Evolutionary conservation across 2,888 invertebrate species (phyloP), one percentile per base, ranked within the genome.

Genomic region (Myathropa florea): DNA sequence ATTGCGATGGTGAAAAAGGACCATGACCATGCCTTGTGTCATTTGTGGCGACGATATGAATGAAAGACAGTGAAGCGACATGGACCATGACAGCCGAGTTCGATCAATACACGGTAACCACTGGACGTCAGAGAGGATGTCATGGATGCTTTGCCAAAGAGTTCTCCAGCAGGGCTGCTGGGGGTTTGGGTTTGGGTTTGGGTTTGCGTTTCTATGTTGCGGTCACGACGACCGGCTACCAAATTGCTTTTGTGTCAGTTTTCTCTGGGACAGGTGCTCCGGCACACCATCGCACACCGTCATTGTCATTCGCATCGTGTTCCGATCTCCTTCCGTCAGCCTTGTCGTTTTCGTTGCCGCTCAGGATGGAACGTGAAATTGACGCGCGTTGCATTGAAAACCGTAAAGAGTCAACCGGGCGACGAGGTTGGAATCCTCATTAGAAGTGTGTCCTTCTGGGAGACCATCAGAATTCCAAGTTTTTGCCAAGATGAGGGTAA

Each of bases 211-310:
- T 24, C 57, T 33, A 24, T 21, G 75, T 59, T 65, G 65, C 23
- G 76, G 59, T 26, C 60, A 24, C 6, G 53, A 14, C 18, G 21
- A 28, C 14, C 55, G 30, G 39, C 26, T 65, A 65, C 23, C 59
- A 72, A 77, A 85, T 81, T 85, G 81, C 85, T 70, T 81, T 81
- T 77, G 81, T 72, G 68, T 64, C 77, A 73, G 72, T 81, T 63
- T 81, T 75, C 30, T 23, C 18, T 67, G 39, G 39, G 67, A 64
- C 61, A 76, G 65, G 71, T 72, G 75, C 57, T 55, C 33, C 67
- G 26, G 60, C 33, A 57, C 57, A 33, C 36, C 65, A 64, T 70
- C 46, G 24, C 24, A 12, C 46, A 4, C 46, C 46, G 46, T 46
- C 46, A 12, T 46, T 46, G 46, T 46, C 46, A n/a, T 46, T 57